These are phyloP conservation scores for Hydriomena furcata DNA, from an alignment of 2,888 invertebrate genomes.

Conservation along the genomic window DNA sequence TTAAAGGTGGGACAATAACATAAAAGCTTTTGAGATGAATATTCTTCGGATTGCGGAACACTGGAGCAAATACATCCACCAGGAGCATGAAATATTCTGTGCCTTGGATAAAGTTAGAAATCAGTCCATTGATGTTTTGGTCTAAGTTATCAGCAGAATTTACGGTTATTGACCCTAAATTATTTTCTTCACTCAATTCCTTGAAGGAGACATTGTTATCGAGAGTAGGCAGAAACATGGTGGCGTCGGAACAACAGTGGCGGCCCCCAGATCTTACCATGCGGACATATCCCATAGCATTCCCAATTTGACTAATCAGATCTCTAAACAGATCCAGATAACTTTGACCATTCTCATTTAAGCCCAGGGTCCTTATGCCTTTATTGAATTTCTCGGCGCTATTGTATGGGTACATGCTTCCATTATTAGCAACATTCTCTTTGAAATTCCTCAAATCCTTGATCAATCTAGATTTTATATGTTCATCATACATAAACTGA, in stretches of 20 bases:
- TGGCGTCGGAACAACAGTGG: slow-evolving; percentile 95
- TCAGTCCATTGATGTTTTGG: slow-evolving; percentile 89
- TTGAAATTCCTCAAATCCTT: slow-evolving; percentile 94
- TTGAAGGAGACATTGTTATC: slow-evolving; percentile 84
- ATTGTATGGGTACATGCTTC: slow-evolving; percentile 92
- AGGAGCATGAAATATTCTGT: slow-evolving; percentile 95
- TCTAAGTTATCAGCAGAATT: slow-evolving; percentile 89
- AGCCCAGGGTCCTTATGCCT: slow-evolving; percentile 93
- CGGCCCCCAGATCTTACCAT: slow-evolving; percentile 96
- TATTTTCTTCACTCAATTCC: slow-evolving; percentile 84
- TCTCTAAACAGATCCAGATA: slow-evolving; percentile 97
- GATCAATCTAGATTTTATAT: slow-evolving; percentile 96
- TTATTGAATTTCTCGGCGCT: slow-evolving; percentile 97
- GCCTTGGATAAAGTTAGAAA: slow-evolving; percentile 93
- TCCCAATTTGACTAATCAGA: slow-evolving; percentile 96
- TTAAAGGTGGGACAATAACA: slow-evolving; percentile 95
- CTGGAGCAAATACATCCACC: slow-evolving; percentile 95
- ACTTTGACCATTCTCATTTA: slow-evolving; percentile 91
- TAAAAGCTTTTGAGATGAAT: slow-evolving; percentile 96
- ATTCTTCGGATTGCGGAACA: slow-evolving; percentile 93
- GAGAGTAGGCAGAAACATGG: slow-evolving; percentile 93
- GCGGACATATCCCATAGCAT: slow-evolving; percentile 97
- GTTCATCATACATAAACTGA: slow-evolving; percentile 98
- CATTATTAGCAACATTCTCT: slow-evolving; percentile 86
- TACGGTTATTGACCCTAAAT: slow-evolving; percentile 83